Conservation (phyloP, 2,113 vertebrate species). For the Ardeotis arabs region DNA sequence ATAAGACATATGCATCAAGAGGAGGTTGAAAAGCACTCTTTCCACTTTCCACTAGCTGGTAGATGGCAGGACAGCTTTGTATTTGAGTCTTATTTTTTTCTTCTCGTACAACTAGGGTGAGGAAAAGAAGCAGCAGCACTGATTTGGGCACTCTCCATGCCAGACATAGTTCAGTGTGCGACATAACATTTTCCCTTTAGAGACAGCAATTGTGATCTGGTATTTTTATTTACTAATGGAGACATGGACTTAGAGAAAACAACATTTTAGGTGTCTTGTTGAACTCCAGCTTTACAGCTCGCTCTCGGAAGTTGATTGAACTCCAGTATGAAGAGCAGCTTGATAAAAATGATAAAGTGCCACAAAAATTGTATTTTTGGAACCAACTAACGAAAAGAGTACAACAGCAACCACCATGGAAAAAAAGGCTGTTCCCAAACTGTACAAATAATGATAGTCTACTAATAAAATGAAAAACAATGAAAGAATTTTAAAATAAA, state of each 20-base stretch:
- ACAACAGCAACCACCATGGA: background rate
- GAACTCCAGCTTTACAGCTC: background rate
- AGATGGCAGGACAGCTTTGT: background rate
- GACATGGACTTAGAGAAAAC: background rate
- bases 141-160: background rate
- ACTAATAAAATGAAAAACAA: background rate
- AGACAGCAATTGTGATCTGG: background rate
- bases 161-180: background rate
- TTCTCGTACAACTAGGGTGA: background rate
- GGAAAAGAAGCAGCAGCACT: background rate
- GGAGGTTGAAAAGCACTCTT: background rate
- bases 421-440: background rate
- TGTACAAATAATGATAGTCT: background rate
- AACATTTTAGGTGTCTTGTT: background rate
- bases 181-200: background rate
- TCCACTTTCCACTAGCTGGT: background rate
- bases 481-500: background rate
- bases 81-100: background rate
- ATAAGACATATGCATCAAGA: accelerated
- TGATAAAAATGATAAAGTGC: background rate
- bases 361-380: background rate
- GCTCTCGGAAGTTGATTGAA: background rate
- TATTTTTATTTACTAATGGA: background rate
- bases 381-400: background rate
- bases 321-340: background rate